phyloP scores from a whole-genome alignment of 2,113 vertebrate genomes.

The Xenopus tropicalis region DNA sequence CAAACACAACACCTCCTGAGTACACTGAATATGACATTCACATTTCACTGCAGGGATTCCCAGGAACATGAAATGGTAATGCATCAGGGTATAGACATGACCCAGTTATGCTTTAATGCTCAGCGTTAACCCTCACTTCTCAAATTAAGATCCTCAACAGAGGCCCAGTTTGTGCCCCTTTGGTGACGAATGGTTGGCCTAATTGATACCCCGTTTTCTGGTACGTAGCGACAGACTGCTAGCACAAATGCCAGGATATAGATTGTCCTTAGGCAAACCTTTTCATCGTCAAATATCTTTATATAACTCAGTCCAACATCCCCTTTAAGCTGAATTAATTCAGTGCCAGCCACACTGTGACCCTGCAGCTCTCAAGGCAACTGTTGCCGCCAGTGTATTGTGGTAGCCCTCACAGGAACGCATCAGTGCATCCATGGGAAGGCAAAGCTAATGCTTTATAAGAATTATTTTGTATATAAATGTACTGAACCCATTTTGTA shows the following conservation, averaged over 20 bases:
- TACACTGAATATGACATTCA: constrained; percentile 21
- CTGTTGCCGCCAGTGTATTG: neutral
- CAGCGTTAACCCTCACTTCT: neutral
- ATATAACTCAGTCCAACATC: neutral
- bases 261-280: neutral
- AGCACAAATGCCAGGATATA: neutral
- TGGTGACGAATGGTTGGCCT: neutral
- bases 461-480: no score
- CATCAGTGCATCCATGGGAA: neutral
- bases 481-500: no score
- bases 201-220: no score
- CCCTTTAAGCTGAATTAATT: neutral
- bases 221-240: no score
- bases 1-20: constrained; percentile 8
- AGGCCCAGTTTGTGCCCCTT: neutral
- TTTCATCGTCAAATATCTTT: neutral
- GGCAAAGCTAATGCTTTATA: no score
- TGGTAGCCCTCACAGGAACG: neutral
- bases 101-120: constrained; percentile 21
- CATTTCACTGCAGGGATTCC: constrained; percentile 26
- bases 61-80: constrained; percentile 23
- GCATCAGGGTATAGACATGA: constrained; percentile 17
- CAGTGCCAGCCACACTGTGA: neutral
- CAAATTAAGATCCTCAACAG: neutral
- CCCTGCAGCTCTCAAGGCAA: neutral